Conservation (phyloP, 1,140 invertebrate genomes). For the Conus ventricosus region DNA sequence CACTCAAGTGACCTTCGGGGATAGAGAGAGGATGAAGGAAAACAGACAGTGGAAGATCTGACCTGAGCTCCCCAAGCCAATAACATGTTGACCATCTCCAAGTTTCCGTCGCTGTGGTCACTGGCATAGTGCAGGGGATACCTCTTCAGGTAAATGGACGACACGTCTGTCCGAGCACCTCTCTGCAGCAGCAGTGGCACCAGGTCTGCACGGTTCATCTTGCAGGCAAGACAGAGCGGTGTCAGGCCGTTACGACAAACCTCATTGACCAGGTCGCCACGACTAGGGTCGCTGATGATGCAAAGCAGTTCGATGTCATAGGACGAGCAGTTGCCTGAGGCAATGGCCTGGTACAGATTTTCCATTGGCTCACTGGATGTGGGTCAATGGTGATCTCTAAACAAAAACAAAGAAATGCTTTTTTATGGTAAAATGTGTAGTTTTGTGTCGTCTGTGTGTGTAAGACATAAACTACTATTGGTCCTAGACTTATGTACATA, state of each 20-base stretch:
- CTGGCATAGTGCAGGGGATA: conserved; percentile 48
- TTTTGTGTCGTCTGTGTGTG: too few relatives aligned
- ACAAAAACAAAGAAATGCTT: too few relatives aligned
- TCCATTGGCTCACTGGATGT: background rate
- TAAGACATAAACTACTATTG: too few relatives aligned
- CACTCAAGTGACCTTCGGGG: too few relatives aligned
- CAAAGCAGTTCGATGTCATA: background rate
- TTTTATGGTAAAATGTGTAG: too few relatives aligned
- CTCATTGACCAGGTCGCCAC: background rate
- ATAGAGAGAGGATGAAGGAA: too few relatives aligned
- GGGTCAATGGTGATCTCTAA: too few relatives aligned
- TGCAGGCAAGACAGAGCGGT: conserved; percentile 44
- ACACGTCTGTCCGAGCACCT: conserved; percentile 31
- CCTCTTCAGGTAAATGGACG: conserved; percentile 22
- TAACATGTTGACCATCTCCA: conserved; percentile 32
- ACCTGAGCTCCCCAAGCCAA: conserved; percentile 40
- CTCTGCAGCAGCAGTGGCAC: conserved; percentile 34
- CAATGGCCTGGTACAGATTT: background rate
- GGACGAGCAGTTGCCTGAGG: background rate
- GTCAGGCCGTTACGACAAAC: conserved; percentile 24
- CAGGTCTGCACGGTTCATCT: conserved; percentile 40
- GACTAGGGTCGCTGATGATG: background rate
- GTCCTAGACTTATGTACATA: too few relatives aligned
- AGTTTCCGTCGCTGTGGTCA: conserved; percentile 36
- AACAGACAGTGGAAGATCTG: background rate